Evolutionary conservation across 2,113 vertebrate species (phyloP), one percentile per base, ranked within the genome.

Genomic region (Lanius collurio): DNA sequence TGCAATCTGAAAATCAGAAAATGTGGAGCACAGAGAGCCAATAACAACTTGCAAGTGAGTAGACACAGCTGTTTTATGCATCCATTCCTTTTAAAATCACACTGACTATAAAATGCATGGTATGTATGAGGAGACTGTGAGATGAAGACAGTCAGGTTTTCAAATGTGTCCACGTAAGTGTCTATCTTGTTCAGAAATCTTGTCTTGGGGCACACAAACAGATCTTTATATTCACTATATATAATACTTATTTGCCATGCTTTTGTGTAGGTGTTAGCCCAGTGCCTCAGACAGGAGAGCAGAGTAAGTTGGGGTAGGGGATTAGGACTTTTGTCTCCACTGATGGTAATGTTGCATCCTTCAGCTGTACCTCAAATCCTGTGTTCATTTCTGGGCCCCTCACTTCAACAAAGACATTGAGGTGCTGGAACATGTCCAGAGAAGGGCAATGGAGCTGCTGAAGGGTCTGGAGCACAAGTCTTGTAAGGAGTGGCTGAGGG

Each of bases 41-140:
- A 99, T 97, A 99, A 97, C 97, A 99, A 99, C 98, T 97, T 99
- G 96, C 99, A 99, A 98, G 99, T 99, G 88, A 97, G 98, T 68
- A 41, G 59, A 73, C 53, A 44, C 90, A 87, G 95, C 79, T 96
- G 82, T 62, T 93, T 90, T 93, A 57, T 49, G 46, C 57, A 82
- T 84, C 63, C 55, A 10, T 64, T 87, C 77, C n/a, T 89, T 94
- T 86, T 70, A 77, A 85, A 96, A 92, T 68, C 64, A 17, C 47
- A 31, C 26, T 37, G 71, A 67, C 49, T 87, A 8, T 60, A 56
- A 94, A 94, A 86, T n/a, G 39, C 18, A 7, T 9, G 12, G 30
- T 59, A 78, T 46, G 68, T 80, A 21, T 9, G 1, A 83, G 44
- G 27, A 64, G 37, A 15, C 35, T 20, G 22, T 57, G 60, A 80